Base-by-base conservation (phyloP, 2,888 invertebrate genomes). In the Tetranychus truncatus region DNA sequence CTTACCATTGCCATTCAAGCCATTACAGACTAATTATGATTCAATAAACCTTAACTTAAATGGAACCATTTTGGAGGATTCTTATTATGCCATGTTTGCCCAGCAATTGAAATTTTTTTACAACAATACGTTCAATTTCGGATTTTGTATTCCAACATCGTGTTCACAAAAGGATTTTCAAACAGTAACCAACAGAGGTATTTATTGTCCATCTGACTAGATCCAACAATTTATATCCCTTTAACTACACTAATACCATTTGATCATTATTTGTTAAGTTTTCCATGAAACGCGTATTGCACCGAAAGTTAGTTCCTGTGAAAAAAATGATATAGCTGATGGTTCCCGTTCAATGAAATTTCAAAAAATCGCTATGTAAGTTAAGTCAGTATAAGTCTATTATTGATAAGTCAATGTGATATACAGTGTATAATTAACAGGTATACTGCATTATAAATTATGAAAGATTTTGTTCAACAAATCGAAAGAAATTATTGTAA, bases 111-210 rank as follows among this genome's bases (percentile, higher is more conserved):
- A 45, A n/a, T 45, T 72, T 18, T 72, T 72, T 18, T 72, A 45
- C 45, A 45, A 45, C n/a, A 72, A 45, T 9, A 72, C 72, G 9
- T 72, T 72, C 46, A 20, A n/a, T 46, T 72, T 72, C 72, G 72
- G 72, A 45, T 46, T 72, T 11, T 72, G 72, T 18, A 45, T 72
- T 20, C 72, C 72, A 15, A 8, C 72, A 45, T 24, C 72, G 7
- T 72, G 72, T n/a, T 24, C 69, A 9, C 69, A 11, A 11, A n/a
- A 69, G 6, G 69, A 69, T 69, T 69, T 69, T 5, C 21, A 69
- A 21, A 69, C 69, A 24, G 69, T 69, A 18, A 69, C 69, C 24
- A 20, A 46, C 15, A 46, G 15, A 46, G 46, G 46, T 46, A 46
- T 2, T 11, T 15, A 11, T 15, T 46, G 9, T 1, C 15, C 15